These are phyloP conservation scores for Dasyurus viverrinus DNA, from an alignment of 2,113 vertebrate genomes.

Conservation along the genomic window DNA sequence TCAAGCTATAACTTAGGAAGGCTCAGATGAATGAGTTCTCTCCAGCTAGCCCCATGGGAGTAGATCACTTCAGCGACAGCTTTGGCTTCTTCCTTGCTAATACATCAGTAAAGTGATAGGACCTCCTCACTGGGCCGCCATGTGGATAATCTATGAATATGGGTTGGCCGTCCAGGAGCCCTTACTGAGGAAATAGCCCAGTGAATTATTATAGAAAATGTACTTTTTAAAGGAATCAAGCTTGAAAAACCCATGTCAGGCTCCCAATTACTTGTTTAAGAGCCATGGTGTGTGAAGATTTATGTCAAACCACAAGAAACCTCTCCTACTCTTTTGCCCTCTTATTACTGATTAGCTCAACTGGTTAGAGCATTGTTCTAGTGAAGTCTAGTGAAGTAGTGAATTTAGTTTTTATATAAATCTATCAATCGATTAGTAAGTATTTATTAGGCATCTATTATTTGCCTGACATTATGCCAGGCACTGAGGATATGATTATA, in stretches of 20 bases:
- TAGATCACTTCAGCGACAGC: neutral
- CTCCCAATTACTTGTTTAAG: neutral
- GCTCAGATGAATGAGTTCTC: neutral
- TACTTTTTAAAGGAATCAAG: neutral
- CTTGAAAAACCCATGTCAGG: constrained; percentile 13
- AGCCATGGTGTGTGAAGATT: neutral
- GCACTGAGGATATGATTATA: neutral
- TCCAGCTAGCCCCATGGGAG: neutral
- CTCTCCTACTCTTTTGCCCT: neutral
- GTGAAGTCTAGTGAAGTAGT: neutral
- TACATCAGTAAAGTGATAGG: neutral
- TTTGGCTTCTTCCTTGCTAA: neutral
- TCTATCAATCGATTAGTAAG: neutral
- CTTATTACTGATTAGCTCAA: neutral
- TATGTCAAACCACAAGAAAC: constrained; percentile 3
- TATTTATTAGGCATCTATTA: neutral
- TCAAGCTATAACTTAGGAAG: neutral
- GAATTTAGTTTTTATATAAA: neutral
- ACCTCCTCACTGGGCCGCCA: constrained; percentile 3
- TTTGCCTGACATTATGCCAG: neutral
- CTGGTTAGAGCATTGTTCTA: neutral
- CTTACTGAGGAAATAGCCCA: constrained; percentile 15
- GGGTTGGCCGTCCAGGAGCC: constrained; percentile 3
- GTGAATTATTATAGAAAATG: constrained; percentile 30
- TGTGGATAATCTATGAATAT: constrained; percentile 14